Evolutionary conservation across 2,888 invertebrate genomes (phyloP).

Genomic region (Limnephilus lunatus): DNA sequence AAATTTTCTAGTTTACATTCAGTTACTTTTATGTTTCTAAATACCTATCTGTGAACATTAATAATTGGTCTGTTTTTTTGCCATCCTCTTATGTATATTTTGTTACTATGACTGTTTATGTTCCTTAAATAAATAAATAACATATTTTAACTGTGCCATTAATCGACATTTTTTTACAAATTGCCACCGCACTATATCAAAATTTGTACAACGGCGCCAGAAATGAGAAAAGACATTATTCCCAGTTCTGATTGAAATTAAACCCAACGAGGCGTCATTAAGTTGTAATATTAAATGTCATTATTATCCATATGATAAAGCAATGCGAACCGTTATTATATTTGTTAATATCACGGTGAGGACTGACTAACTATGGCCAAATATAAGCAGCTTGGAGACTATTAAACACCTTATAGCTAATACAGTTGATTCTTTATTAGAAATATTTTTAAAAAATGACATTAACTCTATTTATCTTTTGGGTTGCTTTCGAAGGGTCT

Average conservation of each 20-base stretch:
- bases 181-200: not conserved
- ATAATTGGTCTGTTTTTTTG: too few relatives aligned
- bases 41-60: too few relatives aligned
- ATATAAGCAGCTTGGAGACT: not conserved
- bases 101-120: too few relatives aligned
- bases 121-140: too few relatives aligned
- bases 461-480: too few relatives aligned
- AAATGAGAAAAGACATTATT: conserved; percentile 1
- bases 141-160: not conserved
- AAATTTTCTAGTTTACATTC: too few relatives aligned
- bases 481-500: too few relatives aligned
- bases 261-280: conserved; percentile 38
- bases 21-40: too few relatives aligned
- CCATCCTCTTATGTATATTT: too few relatives aligned
- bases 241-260: conserved; percentile 23
- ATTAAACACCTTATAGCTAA: not conserved
- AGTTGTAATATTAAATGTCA: conserved; percentile 37
- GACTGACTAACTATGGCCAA: not conserved
- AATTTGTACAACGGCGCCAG: not conserved
- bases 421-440: not conserved
- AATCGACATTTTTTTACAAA: not conserved
- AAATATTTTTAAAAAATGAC: not conserved
- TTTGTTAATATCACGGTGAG: not conserved
- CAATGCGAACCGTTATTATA: not conserved
- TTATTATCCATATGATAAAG: conserved; percentile 10